phyloP scores from a whole-genome alignment of 2,888 invertebrate genomes.

The Acleris sparsana region DNA sequence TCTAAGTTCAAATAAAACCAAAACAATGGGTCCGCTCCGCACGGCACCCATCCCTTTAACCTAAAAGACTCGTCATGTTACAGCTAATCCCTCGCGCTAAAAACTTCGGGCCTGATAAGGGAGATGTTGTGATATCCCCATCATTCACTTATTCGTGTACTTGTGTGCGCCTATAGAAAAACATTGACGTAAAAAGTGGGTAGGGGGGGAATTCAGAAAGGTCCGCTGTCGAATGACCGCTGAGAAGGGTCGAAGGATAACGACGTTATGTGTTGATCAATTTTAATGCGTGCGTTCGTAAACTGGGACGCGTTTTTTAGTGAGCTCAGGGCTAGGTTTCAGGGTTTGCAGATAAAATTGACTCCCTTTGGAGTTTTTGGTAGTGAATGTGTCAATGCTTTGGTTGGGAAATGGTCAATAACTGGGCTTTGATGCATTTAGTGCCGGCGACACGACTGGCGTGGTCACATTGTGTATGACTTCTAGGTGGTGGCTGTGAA shows the following conservation, averaged over 20 bases:
- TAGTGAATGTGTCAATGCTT: too few species aligned
- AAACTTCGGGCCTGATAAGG: conserved; percentile 76
- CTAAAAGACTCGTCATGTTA: conserved; percentile 38
- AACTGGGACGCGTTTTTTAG: conserved; percentile 4
- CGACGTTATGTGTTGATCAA: conserved; percentile 83
- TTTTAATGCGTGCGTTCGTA: conserved; percentile 67
- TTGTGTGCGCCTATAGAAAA: conserved; percentile 77
- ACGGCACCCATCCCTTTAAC: conserved; percentile 29
- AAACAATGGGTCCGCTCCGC: conserved; percentile 28
- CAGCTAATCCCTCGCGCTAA: conserved; percentile 76
- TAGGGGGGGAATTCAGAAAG: conserved; percentile 60
- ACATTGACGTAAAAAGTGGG: conserved; percentile 83
- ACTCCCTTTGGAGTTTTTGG: too few species aligned
- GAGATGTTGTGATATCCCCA: conserved; percentile 81
- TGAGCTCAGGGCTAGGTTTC: not conserved
- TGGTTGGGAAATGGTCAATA: too few species aligned
- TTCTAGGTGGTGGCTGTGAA: too few species aligned
- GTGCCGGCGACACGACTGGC: too few species aligned
- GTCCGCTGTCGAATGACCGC: conserved; percentile 81
- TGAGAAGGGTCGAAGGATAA: conserved; percentile 81
- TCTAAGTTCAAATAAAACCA: conserved; percentile 19
- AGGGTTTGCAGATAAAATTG: too few species aligned
- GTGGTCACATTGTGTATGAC: too few species aligned
- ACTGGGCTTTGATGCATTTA: too few species aligned
- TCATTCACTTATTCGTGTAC: conserved; percentile 73